Percentiles rank a stretch among this genome's conserved stretches.
phyloP scores from a whole-genome alignment of 2,113 vertebrate species.

The Petrocephalus zakoni region DNA sequence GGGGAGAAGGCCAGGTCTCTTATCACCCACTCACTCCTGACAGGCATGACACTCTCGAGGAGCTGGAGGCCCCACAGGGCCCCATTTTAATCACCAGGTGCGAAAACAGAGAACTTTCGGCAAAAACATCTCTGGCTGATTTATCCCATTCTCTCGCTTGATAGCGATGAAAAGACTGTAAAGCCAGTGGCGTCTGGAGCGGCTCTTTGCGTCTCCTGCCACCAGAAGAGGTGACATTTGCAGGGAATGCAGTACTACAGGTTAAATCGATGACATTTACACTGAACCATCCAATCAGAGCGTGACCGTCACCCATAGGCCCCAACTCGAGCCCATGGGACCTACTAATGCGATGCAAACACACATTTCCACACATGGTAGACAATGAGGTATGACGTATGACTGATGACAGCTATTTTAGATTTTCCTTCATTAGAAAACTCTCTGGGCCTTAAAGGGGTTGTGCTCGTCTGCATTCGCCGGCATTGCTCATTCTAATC shows the following conservation, averaged over 20 bases:
- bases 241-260: neutral
- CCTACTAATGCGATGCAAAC: neutral
- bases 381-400: neutral
- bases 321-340: neutral
- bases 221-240: conserved; percentile 1
- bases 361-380: neutral
- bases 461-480: neutral
- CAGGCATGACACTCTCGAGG: neutral
- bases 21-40: neutral
- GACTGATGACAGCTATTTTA: conserved; percentile 1
- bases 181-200: neutral
- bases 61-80: neutral
- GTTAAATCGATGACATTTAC: neutral
- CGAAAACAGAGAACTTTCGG: neutral
- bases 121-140: neutral
- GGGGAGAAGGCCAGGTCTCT: neutral
- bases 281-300: neutral
- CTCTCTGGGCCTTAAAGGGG: neutral
- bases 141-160: neutral
- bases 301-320: neutral
- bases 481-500: neutral
- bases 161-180: neutral
- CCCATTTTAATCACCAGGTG: neutral
- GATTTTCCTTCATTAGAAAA: neutral
- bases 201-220: neutral